A percentile compares a stretch with the other conserved stretches of the same genome.
Conservation (phyloP, 2,888 invertebrate species). For the Empis livida region DNA sequence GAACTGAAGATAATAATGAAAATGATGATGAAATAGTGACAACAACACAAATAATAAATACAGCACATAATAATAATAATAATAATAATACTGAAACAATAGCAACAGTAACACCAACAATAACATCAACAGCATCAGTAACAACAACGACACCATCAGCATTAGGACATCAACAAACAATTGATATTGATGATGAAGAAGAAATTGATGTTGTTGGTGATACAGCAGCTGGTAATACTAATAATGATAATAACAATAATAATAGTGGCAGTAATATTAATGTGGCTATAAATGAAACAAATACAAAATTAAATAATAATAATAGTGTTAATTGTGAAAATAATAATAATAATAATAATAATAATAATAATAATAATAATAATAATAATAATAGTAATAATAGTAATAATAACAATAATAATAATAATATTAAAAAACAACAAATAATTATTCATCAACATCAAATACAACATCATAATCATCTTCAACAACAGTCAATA, state of each 20-base stretch:
- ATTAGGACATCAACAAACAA: constrained; percentile 18
- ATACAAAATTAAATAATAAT: constrained; percentile 1
- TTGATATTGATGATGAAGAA: constrained; percentile 55
- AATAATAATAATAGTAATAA: neutral
- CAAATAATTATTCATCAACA: constrained; percentile 17
- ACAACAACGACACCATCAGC: constrained; percentile 1
- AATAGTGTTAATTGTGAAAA: neutral
- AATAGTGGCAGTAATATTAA: neutral
- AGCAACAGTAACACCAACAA: constrained; percentile 20
- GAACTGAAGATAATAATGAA: constrained; percentile 34
- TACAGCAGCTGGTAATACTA: constrained; percentile 20
- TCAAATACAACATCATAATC: constrained; percentile 17
- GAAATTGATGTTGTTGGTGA: constrained; percentile 83
- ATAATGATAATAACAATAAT: constrained; percentile 9
- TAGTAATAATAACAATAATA: neutral
- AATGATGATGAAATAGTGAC: neutral
- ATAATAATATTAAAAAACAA: neutral
- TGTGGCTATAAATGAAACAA: constrained; percentile 1
- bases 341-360: neutral
- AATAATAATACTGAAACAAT: constrained; percentile 11
- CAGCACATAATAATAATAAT: constrained; percentile 11
- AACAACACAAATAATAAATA: neutral
- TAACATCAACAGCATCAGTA: constrained; percentile 19
- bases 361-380: constrained; percentile 1
- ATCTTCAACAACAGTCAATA: constrained; percentile 12